These are phyloP conservation scores for Rhodinocichla rosea DNA, from an alignment of 2,113 vertebrate species.

Conservation along the genomic window DNA sequence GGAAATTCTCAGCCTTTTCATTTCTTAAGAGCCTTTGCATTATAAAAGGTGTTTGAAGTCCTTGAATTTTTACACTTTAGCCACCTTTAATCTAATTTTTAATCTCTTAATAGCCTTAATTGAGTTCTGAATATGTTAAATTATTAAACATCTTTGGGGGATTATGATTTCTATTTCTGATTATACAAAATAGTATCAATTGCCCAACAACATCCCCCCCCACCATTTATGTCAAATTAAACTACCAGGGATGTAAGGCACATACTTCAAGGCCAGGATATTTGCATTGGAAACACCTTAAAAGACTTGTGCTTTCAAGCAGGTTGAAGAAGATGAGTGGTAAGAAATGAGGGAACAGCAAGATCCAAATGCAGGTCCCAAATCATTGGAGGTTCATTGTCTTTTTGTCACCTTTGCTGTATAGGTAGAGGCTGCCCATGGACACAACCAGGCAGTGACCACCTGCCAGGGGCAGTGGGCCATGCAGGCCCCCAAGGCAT, in stretches of 20 bases:
- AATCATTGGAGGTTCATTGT: background rate
- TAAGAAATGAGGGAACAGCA: background rate
- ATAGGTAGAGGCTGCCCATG: background rate
- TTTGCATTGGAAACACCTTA: background rate
- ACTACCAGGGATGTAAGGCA: background rate
- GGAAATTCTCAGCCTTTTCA: slow-evolving; percentile 32
- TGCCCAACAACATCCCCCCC: background rate
- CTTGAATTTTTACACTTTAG: slow-evolving; percentile 51
- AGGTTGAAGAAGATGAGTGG: background rate
- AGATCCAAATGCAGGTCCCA: background rate
- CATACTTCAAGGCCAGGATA: background rate
- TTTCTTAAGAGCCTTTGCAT: slow-evolving; percentile 29
- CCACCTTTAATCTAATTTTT: slow-evolving; percentile 59
- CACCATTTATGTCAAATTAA: background rate
- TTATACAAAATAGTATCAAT: slow-evolving; percentile 1
- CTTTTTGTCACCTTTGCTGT: background rate
- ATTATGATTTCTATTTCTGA: slow-evolving; percentile 36
- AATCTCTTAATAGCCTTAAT: slow-evolving; percentile 59
- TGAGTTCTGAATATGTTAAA: slow-evolving; percentile 30
- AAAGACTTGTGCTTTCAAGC: background rate
- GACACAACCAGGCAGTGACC: rapidly evolving
- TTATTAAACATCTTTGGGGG: slow-evolving; percentile 22
- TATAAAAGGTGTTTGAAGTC: slow-evolving; percentile 59
- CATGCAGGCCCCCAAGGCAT: rapidly evolving
- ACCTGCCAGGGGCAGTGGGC: background rate